Evolutionary conservation across 2,797 vertebrate species (phyloP).

Genomic region (Crocidura indochinensis): DNA sequence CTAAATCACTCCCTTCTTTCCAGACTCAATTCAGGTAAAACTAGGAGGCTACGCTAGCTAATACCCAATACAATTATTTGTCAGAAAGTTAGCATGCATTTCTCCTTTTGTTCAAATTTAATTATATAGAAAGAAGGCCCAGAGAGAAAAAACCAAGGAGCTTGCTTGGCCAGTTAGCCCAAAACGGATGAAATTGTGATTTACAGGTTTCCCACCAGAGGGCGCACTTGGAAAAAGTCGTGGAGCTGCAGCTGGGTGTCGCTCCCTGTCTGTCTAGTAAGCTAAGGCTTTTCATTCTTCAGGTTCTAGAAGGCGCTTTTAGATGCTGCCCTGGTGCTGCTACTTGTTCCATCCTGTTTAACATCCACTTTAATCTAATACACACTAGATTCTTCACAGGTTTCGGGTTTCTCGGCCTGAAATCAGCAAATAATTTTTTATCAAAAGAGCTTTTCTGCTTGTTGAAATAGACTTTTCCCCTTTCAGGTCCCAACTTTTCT

Average conservation of each 20-base stretch:
- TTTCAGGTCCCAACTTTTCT: conserved; percentile 67
- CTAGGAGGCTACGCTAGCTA: not conserved
- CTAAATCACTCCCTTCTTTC: conserved; percentile 44
- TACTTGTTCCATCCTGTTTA: conserved; percentile 40
- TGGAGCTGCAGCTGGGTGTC: fast-evolving
- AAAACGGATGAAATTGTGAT: conserved; percentile 43
- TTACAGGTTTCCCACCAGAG: conserved; percentile 74
- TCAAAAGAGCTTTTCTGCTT: conserved; percentile 78
- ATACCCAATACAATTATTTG: not conserved
- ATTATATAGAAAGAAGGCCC: not conserved
- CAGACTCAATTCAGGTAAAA: conserved; percentile 35
- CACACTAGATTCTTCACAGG: conserved; percentile 63
- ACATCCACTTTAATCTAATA: conserved; percentile 47
- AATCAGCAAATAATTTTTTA: conserved; percentile 78
- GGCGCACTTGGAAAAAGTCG: conserved; percentile 19
- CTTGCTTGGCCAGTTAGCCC: not conserved
- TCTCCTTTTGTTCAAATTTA: not conserved
- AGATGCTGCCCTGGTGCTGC: conserved; percentile 42
- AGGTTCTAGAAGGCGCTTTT: conserved; percentile 47
- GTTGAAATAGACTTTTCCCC: conserved; percentile 66
- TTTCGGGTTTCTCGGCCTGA: conserved; percentile 64
- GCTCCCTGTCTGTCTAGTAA: fast-evolving
- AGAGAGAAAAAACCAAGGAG: conserved; percentile 35
- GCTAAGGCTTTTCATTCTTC: conserved; percentile 21
- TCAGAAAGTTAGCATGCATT: not conserved